These are phyloP conservation scores for Dryadula phaetusa DNA, from an alignment of 2,888 invertebrate genomes.

Conservation along the genomic window DNA sequence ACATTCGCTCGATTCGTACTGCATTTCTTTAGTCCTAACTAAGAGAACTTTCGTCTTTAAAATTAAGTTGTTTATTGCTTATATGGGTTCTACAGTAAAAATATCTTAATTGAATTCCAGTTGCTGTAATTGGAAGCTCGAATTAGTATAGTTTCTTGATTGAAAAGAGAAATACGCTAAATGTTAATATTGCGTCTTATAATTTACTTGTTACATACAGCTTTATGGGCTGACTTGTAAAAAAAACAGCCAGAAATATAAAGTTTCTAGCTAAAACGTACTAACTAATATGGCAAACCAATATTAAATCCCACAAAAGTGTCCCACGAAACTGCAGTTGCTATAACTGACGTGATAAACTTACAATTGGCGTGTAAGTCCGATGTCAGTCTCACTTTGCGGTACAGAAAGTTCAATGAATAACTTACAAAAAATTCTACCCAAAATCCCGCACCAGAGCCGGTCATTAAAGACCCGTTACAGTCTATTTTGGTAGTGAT, in stretches of 20 bases:
- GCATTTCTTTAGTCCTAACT: conserved; percentile 49
- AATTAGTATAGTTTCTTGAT: background rate
- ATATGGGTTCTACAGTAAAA: conserved; percentile 27
- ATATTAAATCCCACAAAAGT: background rate
- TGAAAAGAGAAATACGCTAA: background rate
- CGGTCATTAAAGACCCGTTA: conserved; percentile 15
- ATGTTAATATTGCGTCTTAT: background rate
- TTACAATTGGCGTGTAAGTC: conserved; percentile 14
- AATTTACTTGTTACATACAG: background rate
- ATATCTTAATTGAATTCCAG: conserved; percentile 21
- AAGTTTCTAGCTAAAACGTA: background rate
- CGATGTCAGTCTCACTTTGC: conserved; percentile 13
- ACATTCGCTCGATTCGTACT: conserved; percentile 47
- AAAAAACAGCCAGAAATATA: background rate
- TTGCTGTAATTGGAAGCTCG: background rate
- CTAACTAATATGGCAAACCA: conserved; percentile 1
- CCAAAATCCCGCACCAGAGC: background rate
- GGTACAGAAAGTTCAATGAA: conserved; percentile 2
- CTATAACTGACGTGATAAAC: conserved; percentile 1
- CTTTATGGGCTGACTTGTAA: too few relatives aligned
- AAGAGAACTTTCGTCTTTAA: conserved; percentile 41
- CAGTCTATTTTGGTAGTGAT: conserved; percentile 33
- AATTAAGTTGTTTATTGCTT: conserved; percentile 37
- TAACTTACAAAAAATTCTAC: conserved; percentile 11
- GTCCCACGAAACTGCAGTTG: conserved; percentile 2